Evolutionary conservation across 35 echinoderm and acorn worm genomes (phyloP).

Genomic region (Stichopus chloronotus): DNA sequence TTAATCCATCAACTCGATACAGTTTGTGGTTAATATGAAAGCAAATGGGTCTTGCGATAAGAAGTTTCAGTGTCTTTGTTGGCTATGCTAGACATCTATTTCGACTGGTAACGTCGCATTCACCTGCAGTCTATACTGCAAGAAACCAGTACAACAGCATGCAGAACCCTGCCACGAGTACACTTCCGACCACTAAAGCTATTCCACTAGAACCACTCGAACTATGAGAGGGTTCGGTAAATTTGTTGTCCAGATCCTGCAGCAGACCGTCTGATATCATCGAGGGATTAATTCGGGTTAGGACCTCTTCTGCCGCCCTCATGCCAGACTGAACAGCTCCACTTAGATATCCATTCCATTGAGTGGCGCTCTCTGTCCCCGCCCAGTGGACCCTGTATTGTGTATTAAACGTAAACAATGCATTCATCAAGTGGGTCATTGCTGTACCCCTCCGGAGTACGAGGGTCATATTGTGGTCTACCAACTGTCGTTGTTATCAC

Average conservation of each 20-base stretch:
- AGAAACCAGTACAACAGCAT: not conserved
- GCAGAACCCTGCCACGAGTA: not conserved
- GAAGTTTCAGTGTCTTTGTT: too few relatives aligned
- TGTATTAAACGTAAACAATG: too few relatives aligned
- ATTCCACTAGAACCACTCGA: not conserved
- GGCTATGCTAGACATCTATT: too few relatives aligned
- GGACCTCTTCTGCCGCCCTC: constrained; percentile 85
- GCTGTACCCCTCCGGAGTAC: too few relatives aligned
- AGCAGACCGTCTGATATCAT: constrained; percentile 45
- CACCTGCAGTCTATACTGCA: not conserved
- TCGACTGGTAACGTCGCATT: too few relatives aligned
- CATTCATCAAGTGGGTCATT: too few relatives aligned
- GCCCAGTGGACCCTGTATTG: constrained; percentile 87
- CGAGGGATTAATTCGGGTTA: constrained; percentile 49
- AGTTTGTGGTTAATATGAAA: too few relatives aligned
- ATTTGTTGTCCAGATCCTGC: constrained; percentile 56
- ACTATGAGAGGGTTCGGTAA: not conserved
- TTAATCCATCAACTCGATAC: too few relatives aligned
- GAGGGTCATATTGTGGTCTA: too few relatives aligned
- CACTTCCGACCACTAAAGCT: not conserved
- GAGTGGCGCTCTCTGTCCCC: constrained; percentile 89
- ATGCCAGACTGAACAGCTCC: constrained; percentile 91
- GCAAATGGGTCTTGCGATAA: too few relatives aligned
- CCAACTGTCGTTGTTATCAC: too few relatives aligned
- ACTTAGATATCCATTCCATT: constrained; percentile 82